These are phyloP conservation scores for Myotis findleyi DNA, from an alignment of 2,797 vertebrate genomes.

Conservation along the genomic window DNA sequence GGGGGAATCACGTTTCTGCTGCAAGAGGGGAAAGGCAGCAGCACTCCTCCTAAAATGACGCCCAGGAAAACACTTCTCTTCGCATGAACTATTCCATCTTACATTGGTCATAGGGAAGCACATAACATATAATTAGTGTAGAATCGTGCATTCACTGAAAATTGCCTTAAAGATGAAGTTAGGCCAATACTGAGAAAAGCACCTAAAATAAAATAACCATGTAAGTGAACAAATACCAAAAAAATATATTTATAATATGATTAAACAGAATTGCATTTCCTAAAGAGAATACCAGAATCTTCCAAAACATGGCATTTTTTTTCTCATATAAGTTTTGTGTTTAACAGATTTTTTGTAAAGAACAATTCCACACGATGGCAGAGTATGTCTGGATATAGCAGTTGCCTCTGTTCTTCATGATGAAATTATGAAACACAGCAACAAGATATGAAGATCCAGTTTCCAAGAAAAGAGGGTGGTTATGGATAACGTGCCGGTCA, in stretches of 20 bases:
- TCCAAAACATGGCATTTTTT: neutral
- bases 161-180: neutral
- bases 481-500: rapidly evolving
- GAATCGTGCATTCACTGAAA: neutral
- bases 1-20: neutral
- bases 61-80: neutral
- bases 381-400: constrained; percentile 89
- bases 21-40: neutral
- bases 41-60: neutral
- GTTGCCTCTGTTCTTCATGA: constrained; percentile 90
- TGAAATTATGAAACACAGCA: constrained; percentile 89
- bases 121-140: neutral
- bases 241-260: neutral
- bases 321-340: neutral
- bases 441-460: constrained; percentile 87
- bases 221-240: neutral
- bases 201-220: neutral
- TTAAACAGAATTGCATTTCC: neutral
- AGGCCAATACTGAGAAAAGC: neutral
- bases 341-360: constrained; percentile 90
- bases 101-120: neutral
- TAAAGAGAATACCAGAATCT: neutral
- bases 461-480: neutral
- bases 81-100: neutral
- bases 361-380: constrained; percentile 87